Evolutionary conservation across 2,888 invertebrate species (phyloP), one percentile per base, ranked within the genome.

Genomic region (Pachliopta kotzebuea): DNA sequence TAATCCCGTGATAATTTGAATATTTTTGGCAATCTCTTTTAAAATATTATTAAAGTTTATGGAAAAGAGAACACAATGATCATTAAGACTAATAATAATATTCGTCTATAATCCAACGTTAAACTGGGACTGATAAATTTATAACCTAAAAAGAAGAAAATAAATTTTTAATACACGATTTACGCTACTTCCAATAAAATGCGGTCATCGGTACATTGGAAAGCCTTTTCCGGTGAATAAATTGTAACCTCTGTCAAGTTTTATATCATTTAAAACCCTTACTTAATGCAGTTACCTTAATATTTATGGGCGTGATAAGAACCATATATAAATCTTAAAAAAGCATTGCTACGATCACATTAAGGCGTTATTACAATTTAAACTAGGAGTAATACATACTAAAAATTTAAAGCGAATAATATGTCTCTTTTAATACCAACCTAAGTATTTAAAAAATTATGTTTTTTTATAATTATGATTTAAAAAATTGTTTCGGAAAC

Each of bases 151-250:
- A 52, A 11, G 4, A 52, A 14, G 50, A 52, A 14, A 23, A 52
- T 55, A 55, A 56, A 56, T 56, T 55, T 14, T 21, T 56, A 56
- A 56, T 56, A 9, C 21, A 31, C 31, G 37, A 56, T 56, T 37
- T 37, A 56, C 21, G 18, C 17, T 11, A 21, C 21, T 37, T 56
- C 37, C 37, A 37, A 37, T 37, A 23, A 37, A 37, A 31, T 56
- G 56, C 37, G 56, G 21, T 56, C 37, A 56, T 56, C 37, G 37
- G 37, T 21, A 56, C 14, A 37, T 29, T 11, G 37, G 29, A 56
- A 56, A 56, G 23, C 37, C 11, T 37, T 37, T 56, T 37, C 21
- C 37, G 2, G 31, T 20, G 20, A 37, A 56, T 37, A 56, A 37
- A 56, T 56, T 31, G 21, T 31, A 31, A 56, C 56, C 56, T 56